Evolutionary conservation across 2,797 vertebrate genomes (phyloP).

Genomic region (Cyprinodon diabolis): DNA sequence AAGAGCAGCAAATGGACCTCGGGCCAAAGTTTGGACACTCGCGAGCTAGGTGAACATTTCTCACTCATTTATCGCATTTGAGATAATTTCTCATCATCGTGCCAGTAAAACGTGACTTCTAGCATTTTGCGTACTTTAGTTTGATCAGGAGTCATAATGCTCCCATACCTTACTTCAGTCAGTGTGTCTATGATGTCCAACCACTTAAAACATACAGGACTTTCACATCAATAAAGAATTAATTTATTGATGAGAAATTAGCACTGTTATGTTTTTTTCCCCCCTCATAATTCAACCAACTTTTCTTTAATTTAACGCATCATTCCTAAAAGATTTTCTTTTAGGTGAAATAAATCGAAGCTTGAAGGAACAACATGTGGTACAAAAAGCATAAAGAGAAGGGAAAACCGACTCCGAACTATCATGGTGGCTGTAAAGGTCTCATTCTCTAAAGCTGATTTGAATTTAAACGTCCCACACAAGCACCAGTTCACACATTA

Average conservation of each 20-base stretch:
- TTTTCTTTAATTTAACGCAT: too few relatives aligned
- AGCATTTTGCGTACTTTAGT: neutral
- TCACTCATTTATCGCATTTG: too few relatives aligned
- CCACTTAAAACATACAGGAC: neutral
- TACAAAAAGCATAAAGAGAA: neutral
- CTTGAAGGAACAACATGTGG: neutral
- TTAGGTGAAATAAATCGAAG: too few relatives aligned
- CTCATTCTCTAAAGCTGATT: slow-evolving; percentile 35
- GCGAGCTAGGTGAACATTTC: too few relatives aligned
- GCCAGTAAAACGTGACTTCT: too few relatives aligned
- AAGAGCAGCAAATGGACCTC: too few relatives aligned
- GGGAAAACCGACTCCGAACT: neutral
- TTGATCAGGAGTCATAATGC: neutral
- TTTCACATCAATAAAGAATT: neutral
- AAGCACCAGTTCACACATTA: slow-evolving; percentile 42
- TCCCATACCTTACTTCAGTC: neutral
- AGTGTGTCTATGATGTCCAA: neutral
- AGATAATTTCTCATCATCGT: too few relatives aligned
- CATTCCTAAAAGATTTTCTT: too few relatives aligned
- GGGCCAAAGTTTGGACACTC: too few relatives aligned
- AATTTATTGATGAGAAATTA: neutral
- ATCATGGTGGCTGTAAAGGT: slow-evolving; percentile 7
- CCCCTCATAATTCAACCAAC: too few relatives aligned
- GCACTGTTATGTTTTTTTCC: too few relatives aligned
- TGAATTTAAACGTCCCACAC: neutral